A percentile compares a stretch with the other conserved stretches of the same genome.
Evolutionary conservation across 2,113 vertebrate genomes (phyloP).

Genomic region (Proteles cristata): DNA sequence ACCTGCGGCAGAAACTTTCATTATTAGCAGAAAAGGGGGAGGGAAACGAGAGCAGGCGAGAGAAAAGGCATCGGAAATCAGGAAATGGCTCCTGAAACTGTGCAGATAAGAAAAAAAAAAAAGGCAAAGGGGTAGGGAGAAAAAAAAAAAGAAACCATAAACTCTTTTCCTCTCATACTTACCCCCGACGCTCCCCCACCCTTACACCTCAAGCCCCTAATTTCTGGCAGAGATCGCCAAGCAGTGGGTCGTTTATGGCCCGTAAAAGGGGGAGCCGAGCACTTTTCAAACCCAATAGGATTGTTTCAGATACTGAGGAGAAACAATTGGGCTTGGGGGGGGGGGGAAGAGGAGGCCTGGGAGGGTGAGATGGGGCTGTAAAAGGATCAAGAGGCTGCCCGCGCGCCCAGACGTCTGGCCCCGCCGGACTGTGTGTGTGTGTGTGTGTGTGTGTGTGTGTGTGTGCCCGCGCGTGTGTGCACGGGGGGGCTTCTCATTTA

Average conservation of each 20-base stretch:
- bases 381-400: slow-evolving; percentile 84
- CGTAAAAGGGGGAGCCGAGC: slow-evolving; percentile 60
- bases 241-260: not conserved
- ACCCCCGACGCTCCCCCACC: rapidly evolving
- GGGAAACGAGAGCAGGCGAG: not conserved
- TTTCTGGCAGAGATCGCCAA: slow-evolving; percentile 14
- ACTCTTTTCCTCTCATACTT: rapidly evolving
- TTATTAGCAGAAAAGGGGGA: slow-evolving; percentile 23
- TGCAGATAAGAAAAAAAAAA: slow-evolving; percentile 7
- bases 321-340: slow-evolving; percentile 85
- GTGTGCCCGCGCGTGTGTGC: not conserved
- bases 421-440: slow-evolving; percentile 68
- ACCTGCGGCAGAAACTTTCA: slow-evolving; percentile 49
- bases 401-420: slow-evolving; percentile 88
- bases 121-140: rapidly evolving
- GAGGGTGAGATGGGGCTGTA: slow-evolving; percentile 74
- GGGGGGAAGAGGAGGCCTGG: slow-evolving; percentile 70
- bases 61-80: slow-evolving; percentile 24
- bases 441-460: not conserved
- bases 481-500: slow-evolving; percentile 76
- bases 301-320: slow-evolving; percentile 83
- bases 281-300: slow-evolving; percentile 79
- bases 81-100: slow-evolving; percentile 49
- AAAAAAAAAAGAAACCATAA: not conserved
- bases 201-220: not conserved